Evolutionary conservation across 1,140 invertebrate species (phyloP).

Genomic region (Drosophila bocqueti): DNA sequence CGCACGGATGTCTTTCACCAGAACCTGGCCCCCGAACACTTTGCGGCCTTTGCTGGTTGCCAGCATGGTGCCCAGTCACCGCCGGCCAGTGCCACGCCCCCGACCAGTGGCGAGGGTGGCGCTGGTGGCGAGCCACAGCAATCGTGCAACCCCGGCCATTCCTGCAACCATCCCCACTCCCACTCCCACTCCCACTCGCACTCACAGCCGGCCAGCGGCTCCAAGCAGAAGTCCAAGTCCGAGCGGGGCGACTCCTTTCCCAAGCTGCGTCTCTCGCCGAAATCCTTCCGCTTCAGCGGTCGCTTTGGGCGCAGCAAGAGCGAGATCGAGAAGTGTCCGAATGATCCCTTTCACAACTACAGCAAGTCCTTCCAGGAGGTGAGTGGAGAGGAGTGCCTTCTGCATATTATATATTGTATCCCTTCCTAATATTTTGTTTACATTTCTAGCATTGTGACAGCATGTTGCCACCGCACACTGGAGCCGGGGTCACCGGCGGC

Average conservation of each 20-base stretch:
- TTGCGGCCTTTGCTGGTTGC: conserved; percentile 67
- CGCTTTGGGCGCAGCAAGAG: conserved; percentile 84
- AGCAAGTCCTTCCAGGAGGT: conserved; percentile 85
- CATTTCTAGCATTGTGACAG: conserved; percentile 65
- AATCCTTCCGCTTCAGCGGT: conserved; percentile 82
- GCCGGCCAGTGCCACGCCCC: conserved; percentile 60
- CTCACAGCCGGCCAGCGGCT: conserved; percentile 21
- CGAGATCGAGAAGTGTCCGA: conserved; percentile 78
- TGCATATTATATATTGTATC: not conserved
- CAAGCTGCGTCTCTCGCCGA: conserved; percentile 77
- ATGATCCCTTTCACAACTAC: conserved; percentile 78
- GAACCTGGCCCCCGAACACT: conserved; percentile 57
- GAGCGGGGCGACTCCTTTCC: conserved; percentile 81
- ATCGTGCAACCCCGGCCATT: conserved; percentile 4
- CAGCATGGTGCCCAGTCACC: conserved; percentile 58
- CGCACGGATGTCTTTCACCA: conserved; percentile 79
- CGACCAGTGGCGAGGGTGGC: conserved; percentile 23
- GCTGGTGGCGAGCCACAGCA: not conserved
- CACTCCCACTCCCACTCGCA: conserved; percentile 9
- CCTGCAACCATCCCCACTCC: conserved; percentile 1
- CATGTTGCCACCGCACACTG: conserved; percentile 67
- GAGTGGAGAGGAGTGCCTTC: conserved; percentile 6
- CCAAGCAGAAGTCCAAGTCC: conserved; percentile 71
- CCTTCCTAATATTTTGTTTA: not conserved
- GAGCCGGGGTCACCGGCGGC: conserved; percentile 68